These are phyloP conservation scores for Psettodes erumei DNA, from an alignment of 2,113 vertebrate species.

Conservation along the genomic window DNA sequence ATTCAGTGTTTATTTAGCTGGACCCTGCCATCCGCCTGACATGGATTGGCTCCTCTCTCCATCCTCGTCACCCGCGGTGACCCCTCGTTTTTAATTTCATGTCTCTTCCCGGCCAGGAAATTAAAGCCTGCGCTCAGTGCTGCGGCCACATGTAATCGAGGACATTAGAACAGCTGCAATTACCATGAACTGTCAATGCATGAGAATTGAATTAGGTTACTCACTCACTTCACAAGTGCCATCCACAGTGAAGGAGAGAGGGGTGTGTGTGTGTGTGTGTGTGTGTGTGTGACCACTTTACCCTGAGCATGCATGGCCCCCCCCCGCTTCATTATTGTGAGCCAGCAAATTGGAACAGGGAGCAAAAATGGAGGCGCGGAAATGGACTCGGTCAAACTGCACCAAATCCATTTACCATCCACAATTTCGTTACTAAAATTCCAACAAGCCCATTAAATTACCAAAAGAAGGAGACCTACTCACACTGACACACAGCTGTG, in stretches of 20 bases:
- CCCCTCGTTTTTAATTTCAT: conserved; percentile 54
- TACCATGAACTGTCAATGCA: conserved; percentile 67
- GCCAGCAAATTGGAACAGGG: conserved; percentile 56
- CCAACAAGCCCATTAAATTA: conserved; percentile 64
- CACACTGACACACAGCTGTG: conserved; percentile 10
- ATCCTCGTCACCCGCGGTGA: conserved; percentile 21
- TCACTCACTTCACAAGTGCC: conserved; percentile 57
- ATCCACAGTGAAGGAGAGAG: conserved; percentile 15
- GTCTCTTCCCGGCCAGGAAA: conserved; percentile 49
- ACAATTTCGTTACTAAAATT: conserved; percentile 69
- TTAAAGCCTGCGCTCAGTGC: conserved; percentile 42
- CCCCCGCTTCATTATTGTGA: conserved; percentile 60
- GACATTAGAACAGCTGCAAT: conserved; percentile 70
- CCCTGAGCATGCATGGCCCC: conserved; percentile 45
- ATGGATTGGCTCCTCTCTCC: conserved; percentile 28
- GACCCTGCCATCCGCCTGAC: neutral
- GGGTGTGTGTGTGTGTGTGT: too few relatives aligned
- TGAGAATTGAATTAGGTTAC: conserved; percentile 63
- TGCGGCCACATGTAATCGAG: conserved; percentile 63
- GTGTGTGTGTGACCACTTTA: conserved; percentile 34
- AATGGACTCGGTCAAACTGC: conserved; percentile 56
- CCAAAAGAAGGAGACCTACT: conserved; percentile 14
- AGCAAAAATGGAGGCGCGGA: conserved; percentile 44
- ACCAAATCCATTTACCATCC: conserved; percentile 67
- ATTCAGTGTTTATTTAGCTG: conserved; percentile 25